Conservation (phyloP, 2,113 vertebrate species). For the Bos indicus region DNA sequence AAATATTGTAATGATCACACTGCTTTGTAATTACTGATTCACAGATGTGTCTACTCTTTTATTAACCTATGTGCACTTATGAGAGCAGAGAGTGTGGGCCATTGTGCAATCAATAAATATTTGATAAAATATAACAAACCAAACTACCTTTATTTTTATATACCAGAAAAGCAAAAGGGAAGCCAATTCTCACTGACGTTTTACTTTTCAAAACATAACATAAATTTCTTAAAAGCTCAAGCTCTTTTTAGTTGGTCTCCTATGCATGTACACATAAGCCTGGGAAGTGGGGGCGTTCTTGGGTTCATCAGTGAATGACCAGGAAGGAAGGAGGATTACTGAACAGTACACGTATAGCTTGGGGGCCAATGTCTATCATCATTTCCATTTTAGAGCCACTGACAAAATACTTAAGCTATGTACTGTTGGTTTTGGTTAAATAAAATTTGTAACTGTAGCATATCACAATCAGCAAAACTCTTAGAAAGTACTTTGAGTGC, state of each 20-base stretch:
- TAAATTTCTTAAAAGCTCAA: background rate
- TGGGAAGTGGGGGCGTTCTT: background rate
- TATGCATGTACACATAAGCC: accelerated
- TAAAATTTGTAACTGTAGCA: background rate
- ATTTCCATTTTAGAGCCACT: background rate
- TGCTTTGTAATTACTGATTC: background rate
- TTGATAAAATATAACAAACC: background rate
- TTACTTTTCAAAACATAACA: background rate
- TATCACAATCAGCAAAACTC: background rate
- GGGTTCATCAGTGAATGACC: background rate
- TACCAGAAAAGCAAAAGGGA: background rate
- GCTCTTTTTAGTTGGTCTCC: background rate
- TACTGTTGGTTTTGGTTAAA: background rate
- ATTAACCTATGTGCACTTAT: background rate
- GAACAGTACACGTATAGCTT: accelerated
- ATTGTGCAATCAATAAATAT: background rate
- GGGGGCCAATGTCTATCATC: background rate
- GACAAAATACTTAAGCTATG: background rate
- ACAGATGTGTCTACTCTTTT: background rate
- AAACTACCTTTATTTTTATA: background rate
- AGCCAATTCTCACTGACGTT: background rate
- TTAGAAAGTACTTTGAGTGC: background rate
- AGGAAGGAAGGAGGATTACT: background rate
- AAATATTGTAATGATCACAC: background rate
- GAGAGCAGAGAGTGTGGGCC: background rate